Evolutionary conservation across 2,888 invertebrate genomes (phyloP).

Genomic region (Luffia ferchaultella): DNA sequence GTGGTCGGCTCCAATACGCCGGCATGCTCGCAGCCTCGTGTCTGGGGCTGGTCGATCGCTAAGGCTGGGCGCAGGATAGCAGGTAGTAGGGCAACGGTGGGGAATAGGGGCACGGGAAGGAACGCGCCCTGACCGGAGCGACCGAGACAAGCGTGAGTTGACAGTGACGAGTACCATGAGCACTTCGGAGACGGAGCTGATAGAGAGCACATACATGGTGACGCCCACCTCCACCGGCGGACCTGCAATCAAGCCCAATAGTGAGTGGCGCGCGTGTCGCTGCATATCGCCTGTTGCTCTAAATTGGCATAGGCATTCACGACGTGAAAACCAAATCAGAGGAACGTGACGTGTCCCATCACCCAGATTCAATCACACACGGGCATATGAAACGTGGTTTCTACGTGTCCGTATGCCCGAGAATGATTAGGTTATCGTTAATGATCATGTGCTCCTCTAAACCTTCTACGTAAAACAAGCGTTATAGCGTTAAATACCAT

Average conservation of each 20-base stretch:
- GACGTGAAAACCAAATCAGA: slow-evolving; percentile 44
- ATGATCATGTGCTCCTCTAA: too few relatives aligned
- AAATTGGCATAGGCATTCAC: slow-evolving; percentile 22
- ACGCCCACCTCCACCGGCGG: slow-evolving; percentile 97
- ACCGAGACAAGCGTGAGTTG: slow-evolving; percentile 22
- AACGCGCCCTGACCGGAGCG: slow-evolving; percentile 14
- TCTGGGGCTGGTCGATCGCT: slow-evolving; percentile 62
- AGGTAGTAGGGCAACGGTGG: slow-evolving; percentile 8
- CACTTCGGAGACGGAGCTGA: slow-evolving; percentile 98
- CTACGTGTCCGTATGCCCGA: slow-evolving; percentile 42
- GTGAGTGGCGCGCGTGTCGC: too few relatives aligned
- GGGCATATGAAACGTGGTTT: not conserved
- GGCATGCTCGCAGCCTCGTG: slow-evolving; percentile 42
- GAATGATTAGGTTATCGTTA: too few relatives aligned
- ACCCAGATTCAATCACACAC: slow-evolving; percentile 14
- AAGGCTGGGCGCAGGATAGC: not conserved
- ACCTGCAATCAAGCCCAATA: slow-evolving; percentile 79
- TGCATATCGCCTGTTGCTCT: slow-evolving; percentile 33
- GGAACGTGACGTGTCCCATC: slow-evolving; percentile 24
- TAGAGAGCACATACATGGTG: slow-evolving; percentile 98
- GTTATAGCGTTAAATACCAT: slow-evolving; percentile 65
- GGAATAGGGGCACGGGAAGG: too few relatives aligned
- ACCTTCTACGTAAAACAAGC: slow-evolving; percentile 1
- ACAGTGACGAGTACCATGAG: slow-evolving; percentile 84
- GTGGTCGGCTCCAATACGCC: slow-evolving; percentile 29